phyloP scores from a whole-genome alignment of 2,797 vertebrate species.

The Delichon dasypus region DNA sequence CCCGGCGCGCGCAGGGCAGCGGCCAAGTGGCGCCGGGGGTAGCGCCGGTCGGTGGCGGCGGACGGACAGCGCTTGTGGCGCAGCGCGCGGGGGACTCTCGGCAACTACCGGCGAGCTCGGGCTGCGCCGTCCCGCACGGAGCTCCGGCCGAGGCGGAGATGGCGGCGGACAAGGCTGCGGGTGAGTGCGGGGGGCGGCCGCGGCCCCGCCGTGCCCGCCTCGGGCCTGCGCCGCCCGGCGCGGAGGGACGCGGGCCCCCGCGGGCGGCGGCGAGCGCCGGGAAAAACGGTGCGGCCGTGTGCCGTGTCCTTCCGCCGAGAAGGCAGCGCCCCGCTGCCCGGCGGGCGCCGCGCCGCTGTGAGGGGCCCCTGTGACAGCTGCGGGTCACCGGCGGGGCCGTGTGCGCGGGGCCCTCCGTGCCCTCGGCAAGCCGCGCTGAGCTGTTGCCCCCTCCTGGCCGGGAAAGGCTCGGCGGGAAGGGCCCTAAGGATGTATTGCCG shows the following conservation, averaged over 20 bases:
- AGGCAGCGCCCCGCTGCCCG: neutral
- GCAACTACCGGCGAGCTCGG: neutral
- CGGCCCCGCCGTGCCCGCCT: neutral
- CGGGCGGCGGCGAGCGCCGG: neutral
- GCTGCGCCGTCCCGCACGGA: neutral
- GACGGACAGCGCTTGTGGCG: neutral
- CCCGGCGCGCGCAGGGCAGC: neutral
- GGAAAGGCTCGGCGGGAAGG: neutral
- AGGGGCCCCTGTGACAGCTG: neutral
- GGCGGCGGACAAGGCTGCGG: constrained; percentile 79
- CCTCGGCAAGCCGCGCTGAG: neutral
- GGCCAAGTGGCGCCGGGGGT: neutral
- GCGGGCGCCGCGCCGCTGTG: neutral
- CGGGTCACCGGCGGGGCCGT: neutral
- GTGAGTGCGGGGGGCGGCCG: constrained; percentile 37
- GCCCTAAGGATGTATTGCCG: accelerated
- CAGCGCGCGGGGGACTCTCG: neutral
- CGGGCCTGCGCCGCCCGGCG: neutral
- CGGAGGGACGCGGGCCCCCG: neutral
- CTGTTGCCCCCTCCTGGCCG: neutral
- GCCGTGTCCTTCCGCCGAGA: neutral
- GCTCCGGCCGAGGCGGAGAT: constrained; percentile 30
- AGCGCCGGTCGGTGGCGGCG: neutral
- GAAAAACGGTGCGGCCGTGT: accelerated
- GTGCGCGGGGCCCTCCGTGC: neutral